Conservation (phyloP, 2,888 invertebrate genomes). For the Dicroscelio sp. region DNA sequence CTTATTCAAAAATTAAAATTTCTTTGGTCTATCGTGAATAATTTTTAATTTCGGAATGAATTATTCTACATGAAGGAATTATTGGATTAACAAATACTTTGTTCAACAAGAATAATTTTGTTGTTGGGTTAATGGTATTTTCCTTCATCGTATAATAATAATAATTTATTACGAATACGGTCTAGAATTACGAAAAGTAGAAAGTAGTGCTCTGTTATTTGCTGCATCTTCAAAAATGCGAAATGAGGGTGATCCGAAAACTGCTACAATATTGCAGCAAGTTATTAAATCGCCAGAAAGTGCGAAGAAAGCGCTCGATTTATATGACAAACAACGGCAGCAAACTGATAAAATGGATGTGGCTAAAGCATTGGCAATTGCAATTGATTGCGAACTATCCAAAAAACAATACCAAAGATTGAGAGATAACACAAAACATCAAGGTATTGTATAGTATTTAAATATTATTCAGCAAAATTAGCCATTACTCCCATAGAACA, state of each 20-base stretch:
- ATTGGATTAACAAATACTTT: too few relatives aligned
- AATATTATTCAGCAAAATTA: too few relatives aligned
- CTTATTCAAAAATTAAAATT: too few relatives aligned
- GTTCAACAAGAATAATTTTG: too few relatives aligned
- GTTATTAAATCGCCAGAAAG: not conserved
- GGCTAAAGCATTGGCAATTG: not conserved
- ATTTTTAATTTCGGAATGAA: too few relatives aligned
- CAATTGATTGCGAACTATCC: not conserved
- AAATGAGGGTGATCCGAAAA: not conserved
- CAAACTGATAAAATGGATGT: not conserved
- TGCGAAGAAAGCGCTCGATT: not conserved
- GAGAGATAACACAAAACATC: not conserved
- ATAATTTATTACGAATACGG: too few relatives aligned
- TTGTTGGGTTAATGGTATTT: not conserved
- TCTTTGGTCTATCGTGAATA: too few relatives aligned
- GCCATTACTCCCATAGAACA: too few relatives aligned
- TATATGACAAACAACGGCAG: not conserved
- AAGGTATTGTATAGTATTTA: too few relatives aligned
- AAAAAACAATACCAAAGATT: not conserved
- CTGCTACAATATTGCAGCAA: not conserved
- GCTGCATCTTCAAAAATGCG: not conserved
- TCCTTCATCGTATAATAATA: too few relatives aligned
- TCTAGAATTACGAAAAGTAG: constrained; percentile 4
- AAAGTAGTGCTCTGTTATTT: not conserved
- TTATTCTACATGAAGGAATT: too few relatives aligned